Evolutionary conservation across 2,113 vertebrate genomes (phyloP), one percentile per base, ranked within the genome.

Genomic region (Paedocypris sp.): DNA sequence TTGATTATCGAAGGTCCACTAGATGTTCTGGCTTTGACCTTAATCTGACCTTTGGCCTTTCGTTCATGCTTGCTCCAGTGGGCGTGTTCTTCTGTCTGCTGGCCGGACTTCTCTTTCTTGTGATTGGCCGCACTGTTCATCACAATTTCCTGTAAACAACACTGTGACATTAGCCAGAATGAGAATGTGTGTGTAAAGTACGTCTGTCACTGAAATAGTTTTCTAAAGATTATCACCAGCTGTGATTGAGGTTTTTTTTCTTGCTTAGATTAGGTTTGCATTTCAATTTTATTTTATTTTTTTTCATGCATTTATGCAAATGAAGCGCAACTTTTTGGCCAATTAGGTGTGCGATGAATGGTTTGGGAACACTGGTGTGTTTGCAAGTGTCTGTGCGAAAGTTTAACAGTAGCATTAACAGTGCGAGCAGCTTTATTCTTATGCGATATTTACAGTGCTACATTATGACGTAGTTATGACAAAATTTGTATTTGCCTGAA

Each of bases 51-150:
- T 98, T 94, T 0, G 94, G 95, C 48, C 88, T 93, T 80, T 94
- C 93, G 0, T 98, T 98, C 77, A 92, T 97, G 73, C 73, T 98
- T 57, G 95, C 94, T 32, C 90, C 91, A 1, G 45, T 90, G 4
- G 93, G 93, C 41, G 85, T 89, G 60, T 86, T 96, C 77, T 98
- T 97, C 79, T 83, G 85, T 72, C 62, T 97, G 32, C 75, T 97
- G 43, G 80, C 93, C 4, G 95, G 95, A 45, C 80, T 97, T 58
- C 85, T 98, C 2, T 98, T 98, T 64, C 77, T 96, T 5, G 73
- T 92, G 35, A 84, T 96, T 12, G 93, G 92, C 1, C 84, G 86
- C 60, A 76, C 87, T 22, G 80, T 94, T 75, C 83, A 89, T 62
- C 62, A 66, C 20, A 72, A 77, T 36, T 75, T 45, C 45, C 38